A percentile compares a stretch with the other conserved stretches of the same genome.
Evolutionary conservation across 2,888 invertebrate species (phyloP).

Genomic region (Azorinus chamasolen): DNA sequence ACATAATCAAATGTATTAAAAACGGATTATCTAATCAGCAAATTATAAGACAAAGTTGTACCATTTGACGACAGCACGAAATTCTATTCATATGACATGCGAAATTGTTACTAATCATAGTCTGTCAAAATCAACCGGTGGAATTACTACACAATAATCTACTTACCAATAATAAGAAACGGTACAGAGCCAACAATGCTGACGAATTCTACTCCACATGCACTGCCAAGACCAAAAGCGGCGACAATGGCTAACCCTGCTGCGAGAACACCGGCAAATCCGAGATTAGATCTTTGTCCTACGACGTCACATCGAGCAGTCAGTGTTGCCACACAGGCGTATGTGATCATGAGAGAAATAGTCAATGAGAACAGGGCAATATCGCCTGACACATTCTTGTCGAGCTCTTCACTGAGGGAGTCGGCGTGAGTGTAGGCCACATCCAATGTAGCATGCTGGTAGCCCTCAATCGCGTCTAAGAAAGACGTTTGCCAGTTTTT

Average conservation of each 20-base stretch:
- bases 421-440: constrained; percentile 46
- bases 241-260: constrained; percentile 72
- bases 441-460: constrained; percentile 16
- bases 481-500: no score
- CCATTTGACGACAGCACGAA: no score
- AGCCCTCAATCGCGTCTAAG: neutral
- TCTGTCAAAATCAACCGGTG: no score
- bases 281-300: no score
- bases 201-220: no score
- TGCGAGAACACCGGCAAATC: constrained; percentile 66
- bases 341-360: constrained; percentile 47
- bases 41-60: no score
- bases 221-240: constrained; percentile 70
- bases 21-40: no score
- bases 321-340: constrained; percentile 46
- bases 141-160: no score
- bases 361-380: constrained; percentile 48
- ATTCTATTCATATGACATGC: no score
- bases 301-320: no score
- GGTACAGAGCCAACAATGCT: constrained; percentile 77
- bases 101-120: no score
- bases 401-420: constrained; percentile 48
- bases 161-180: constrained; percentile 72
- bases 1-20: no score
- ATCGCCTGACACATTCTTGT: constrained; percentile 50